These are phyloP conservation scores for Ursus arctos DNA, from an alignment of 2,113 vertebrate species.

Conservation along the genomic window DNA sequence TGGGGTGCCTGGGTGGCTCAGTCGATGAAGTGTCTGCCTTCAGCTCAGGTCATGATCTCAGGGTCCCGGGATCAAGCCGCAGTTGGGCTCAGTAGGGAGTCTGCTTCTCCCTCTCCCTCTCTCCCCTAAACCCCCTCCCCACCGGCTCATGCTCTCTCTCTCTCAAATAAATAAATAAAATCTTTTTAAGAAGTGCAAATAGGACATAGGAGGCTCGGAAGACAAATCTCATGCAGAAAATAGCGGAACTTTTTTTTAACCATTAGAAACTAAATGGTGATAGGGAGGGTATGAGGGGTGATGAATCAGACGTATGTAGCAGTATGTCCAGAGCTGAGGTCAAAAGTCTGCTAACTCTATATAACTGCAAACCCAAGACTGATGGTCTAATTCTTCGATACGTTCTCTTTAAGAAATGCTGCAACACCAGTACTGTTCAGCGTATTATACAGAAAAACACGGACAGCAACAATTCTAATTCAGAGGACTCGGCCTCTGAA, in stretches of 20 bases:
- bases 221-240: background rate
- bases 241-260: background rate
- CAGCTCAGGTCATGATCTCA: background rate
- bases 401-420: conserved; percentile 28
- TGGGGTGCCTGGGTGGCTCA: background rate
- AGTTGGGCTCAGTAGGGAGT: background rate
- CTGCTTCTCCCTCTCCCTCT: background rate
- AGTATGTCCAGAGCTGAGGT: background rate
- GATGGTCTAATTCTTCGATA: background rate
- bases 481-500: background rate
- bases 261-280: background rate
- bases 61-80: too few relatives aligned
- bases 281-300: background rate
- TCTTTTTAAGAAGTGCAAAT: background rate
- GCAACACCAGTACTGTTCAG: background rate
- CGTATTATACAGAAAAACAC: background rate
- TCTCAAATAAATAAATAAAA: background rate
- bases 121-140: too few relatives aligned
- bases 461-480: background rate
- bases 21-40: background rate
- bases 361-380: background rate
- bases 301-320: background rate
- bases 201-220: background rate
- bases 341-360: background rate
- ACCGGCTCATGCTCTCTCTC: too few relatives aligned